phyloP scores from a whole-genome alignment of 1,140 invertebrate genomes.

The Procambarus clarkii region DNA sequence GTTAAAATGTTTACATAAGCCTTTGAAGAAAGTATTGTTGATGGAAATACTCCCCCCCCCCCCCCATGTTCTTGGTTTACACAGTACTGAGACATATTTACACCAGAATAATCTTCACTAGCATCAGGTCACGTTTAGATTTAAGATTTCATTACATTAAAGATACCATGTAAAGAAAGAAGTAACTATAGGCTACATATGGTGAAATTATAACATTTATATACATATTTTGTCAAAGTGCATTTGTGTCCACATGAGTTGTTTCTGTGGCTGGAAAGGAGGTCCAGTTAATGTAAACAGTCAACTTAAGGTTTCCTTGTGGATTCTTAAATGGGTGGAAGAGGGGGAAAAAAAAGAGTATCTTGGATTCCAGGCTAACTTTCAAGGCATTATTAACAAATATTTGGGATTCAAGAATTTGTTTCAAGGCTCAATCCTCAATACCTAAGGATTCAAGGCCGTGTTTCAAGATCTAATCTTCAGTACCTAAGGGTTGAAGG shows the following conservation, averaged over 20 bases:
- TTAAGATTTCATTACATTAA: not conserved
- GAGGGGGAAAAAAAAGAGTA: too few relatives aligned
- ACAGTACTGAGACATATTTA: not conserved
- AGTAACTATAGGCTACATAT: not conserved
- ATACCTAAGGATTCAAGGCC: not conserved
- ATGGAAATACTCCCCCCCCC: not conserved
- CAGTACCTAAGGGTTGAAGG: not conserved
- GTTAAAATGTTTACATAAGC: not conserved
- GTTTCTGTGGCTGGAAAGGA: too few relatives aligned
- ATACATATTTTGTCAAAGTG: too few relatives aligned
- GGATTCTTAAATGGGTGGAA: too few relatives aligned
- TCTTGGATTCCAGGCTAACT: too few relatives aligned
- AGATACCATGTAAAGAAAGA: not conserved
- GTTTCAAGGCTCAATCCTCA: too few relatives aligned
- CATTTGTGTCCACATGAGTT: too few relatives aligned
- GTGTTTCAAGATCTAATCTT: not conserved
- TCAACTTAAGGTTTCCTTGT: too few relatives aligned
- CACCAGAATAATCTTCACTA: not conserved
- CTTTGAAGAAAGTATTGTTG: not conserved
- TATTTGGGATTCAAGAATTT: too few relatives aligned
- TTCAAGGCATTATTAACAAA: too few relatives aligned
- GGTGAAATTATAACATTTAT: too few relatives aligned
- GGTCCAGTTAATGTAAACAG: too few relatives aligned
- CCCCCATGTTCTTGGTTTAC: not conserved
- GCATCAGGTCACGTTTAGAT: not conserved